Conservation (phyloP, 2,797 vertebrate genomes). For the Anas flavirostris region DNA sequence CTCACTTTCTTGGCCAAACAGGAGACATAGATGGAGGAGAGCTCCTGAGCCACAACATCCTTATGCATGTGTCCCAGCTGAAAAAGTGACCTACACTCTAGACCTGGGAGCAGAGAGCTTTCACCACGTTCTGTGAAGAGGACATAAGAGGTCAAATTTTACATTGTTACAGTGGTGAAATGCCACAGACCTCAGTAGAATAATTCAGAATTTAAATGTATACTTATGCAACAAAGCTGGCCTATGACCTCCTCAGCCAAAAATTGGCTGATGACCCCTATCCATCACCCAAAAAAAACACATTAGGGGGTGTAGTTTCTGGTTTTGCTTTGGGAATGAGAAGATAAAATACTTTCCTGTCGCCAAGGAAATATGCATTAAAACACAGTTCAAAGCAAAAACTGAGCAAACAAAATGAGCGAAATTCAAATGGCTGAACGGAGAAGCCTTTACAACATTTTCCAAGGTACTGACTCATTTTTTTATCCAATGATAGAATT, state of each 20-base stretch:
- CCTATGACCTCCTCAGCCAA: background rate
- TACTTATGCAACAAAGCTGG: conserved; percentile 36
- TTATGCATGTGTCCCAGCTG: background rate
- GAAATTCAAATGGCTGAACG: background rate
- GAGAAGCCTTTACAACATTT: conserved; percentile 15
- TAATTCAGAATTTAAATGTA: background rate
- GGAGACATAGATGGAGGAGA: background rate
- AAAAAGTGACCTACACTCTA: background rate
- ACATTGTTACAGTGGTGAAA: background rate
- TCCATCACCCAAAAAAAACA: conserved; percentile 31
- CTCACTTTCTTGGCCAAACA: background rate
- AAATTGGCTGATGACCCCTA: background rate
- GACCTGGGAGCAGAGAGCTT: rapidly evolving
- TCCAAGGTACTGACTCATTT: background rate
- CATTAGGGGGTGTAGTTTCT: background rate
- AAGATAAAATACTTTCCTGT: conserved; percentile 18
- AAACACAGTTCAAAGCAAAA: conserved; percentile 14
- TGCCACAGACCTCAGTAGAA: conserved; percentile 13
- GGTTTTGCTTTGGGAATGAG: conserved; percentile 5
- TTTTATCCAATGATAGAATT: background rate
- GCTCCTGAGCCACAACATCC: background rate
- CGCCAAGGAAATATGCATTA: background rate
- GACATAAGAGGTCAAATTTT: background rate
- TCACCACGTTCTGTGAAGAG: background rate
- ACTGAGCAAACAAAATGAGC: conserved; percentile 12